phyloP scores from a whole-genome alignment of 2,113 vertebrate genomes.

The Phaethornis superciliosus region DNA sequence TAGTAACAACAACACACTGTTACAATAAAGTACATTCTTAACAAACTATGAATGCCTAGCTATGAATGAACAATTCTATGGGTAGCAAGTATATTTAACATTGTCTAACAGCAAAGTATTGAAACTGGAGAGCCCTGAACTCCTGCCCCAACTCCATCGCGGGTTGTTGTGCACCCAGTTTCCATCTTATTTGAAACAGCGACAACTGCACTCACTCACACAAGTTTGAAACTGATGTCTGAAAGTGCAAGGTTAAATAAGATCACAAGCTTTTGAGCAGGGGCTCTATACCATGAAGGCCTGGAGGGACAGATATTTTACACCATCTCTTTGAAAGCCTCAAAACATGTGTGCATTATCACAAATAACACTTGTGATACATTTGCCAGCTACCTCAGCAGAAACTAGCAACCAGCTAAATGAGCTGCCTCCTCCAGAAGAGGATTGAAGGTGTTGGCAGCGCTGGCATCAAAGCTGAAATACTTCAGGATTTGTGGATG shows the following conservation, averaged over 20 bases:
- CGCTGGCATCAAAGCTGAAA: neutral
- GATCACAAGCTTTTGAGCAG: neutral
- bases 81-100: neutral
- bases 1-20: conserved; percentile 14
- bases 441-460: neutral
- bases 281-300: neutral
- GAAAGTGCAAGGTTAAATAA: neutral
- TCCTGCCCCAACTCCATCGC: neutral
- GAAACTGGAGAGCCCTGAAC: neutral
- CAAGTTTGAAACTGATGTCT: neutral
- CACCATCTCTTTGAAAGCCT: neutral
- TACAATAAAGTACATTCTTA: conserved; percentile 18
- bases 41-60: neutral
- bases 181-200: neutral
- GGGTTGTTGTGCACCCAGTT: neutral
- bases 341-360: neutral
- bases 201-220: neutral
- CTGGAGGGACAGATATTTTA: neutral
- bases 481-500: neutral
- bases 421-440: neutral
- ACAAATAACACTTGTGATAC: neutral
- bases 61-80: neutral
- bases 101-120: neutral
- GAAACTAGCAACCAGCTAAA: neutral
- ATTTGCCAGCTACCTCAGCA: neutral